phyloP scores from a whole-genome alignment of 2,113 vertebrate genomes.

The Microcebus lehilahytsara region DNA sequence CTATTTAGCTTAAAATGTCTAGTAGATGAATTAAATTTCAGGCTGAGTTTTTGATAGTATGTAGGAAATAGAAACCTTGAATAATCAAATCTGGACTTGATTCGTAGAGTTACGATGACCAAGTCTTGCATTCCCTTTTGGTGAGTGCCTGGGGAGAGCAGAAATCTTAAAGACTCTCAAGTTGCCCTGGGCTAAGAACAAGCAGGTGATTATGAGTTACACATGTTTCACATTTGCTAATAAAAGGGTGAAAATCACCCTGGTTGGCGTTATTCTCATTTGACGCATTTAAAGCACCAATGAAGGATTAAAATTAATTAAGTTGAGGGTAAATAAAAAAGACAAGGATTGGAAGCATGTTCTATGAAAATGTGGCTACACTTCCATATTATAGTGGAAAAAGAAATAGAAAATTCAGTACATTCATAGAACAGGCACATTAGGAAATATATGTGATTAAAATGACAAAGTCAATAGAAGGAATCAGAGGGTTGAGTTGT shows the following conservation, averaged over 20 bases:
- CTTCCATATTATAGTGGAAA: background rate
- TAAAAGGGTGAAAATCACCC: constrained; percentile 30
- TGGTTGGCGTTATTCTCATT: constrained; percentile 49
- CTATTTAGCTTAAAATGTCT: constrained; percentile 1
- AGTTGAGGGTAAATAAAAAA: constrained; percentile 36
- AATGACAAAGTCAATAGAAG: background rate
- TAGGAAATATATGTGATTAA: background rate
- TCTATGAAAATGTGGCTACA: background rate
- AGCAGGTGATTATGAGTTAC: constrained; percentile 53
- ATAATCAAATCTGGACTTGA: constrained; percentile 46
- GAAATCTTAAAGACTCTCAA: constrained; percentile 48
- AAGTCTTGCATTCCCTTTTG: constrained; percentile 63
- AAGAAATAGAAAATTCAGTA: background rate
- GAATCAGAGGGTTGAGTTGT: background rate
- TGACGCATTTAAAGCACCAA: constrained; percentile 65
- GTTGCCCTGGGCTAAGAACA: background rate
- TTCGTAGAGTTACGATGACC: constrained; percentile 35
- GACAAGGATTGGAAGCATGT: background rate
- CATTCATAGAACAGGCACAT: background rate
- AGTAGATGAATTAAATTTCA: background rate
- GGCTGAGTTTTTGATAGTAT: background rate
- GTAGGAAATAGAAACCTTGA: background rate
- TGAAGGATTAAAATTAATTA: constrained; percentile 51
- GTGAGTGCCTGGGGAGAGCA: constrained; percentile 57
- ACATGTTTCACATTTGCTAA: constrained; percentile 19